Evolutionary conservation across 2,888 invertebrate species (phyloP).

Genomic region (Trisateles emortualis): DNA sequence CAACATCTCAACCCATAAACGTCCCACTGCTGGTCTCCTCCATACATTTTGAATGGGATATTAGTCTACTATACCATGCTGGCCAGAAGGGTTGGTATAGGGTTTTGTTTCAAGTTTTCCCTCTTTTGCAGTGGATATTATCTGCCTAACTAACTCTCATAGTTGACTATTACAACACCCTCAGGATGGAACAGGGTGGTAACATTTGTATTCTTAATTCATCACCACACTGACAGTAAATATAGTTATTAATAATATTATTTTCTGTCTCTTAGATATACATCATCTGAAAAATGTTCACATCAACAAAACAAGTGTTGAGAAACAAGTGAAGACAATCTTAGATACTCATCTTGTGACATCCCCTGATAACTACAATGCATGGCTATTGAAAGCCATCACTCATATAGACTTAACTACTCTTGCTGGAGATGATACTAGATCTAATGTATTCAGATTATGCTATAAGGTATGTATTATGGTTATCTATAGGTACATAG

Average conservation of each 20-base stretch:
- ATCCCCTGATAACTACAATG: constrained; percentile 85
- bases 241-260: background rate
- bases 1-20: no score
- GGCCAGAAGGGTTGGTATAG: no score
- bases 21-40: no score
- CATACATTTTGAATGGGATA: no score
- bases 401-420: constrained; percentile 97
- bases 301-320: constrained; percentile 67
- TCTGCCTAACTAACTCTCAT: no score
- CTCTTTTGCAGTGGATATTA: no score
- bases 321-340: constrained; percentile 66
- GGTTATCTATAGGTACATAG: no score
- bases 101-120: no score
- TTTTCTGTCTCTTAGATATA: constrained; percentile 51
- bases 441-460: constrained; percentile 92
- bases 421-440: constrained; percentile 93
- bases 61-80: no score
- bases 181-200: no score
- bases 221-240: no score
- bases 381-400: constrained; percentile 94
- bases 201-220: background rate
- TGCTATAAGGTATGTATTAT: constrained; percentile 90
- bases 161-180: no score
- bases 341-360: constrained; percentile 65
- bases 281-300: constrained; percentile 57